phyloP scores from a whole-genome alignment of 2,888 invertebrate genomes.

The Penaeus monodon region DNA sequence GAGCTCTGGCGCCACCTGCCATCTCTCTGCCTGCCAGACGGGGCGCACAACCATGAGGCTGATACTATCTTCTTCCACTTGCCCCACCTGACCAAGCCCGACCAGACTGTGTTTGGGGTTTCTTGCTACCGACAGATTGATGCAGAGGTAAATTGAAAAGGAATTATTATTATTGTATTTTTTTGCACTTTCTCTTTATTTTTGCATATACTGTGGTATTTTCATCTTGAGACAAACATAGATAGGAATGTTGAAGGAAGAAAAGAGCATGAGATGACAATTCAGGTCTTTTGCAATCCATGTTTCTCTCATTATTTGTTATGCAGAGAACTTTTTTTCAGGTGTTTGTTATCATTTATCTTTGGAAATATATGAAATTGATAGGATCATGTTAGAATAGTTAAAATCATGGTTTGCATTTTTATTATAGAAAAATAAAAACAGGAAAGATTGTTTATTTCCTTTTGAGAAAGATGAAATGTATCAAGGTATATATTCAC shows the following conservation, averaged over 20 bases:
- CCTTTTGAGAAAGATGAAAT: background rate
- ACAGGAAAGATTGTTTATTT: background rate
- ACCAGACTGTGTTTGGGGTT: slow-evolving; percentile 91
- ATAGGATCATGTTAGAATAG: no score
- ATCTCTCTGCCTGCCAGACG: slow-evolving; percentile 96
- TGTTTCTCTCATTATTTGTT: no score
- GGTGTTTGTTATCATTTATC: no score
- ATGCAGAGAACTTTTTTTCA: no score
- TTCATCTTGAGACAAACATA: no score
- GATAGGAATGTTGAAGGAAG: no score
- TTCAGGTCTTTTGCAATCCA: no score
- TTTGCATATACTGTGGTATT: no score
- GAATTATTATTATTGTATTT: background rate
- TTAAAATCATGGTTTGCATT: no score
- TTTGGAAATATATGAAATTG: no score
- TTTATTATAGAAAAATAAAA: background rate
- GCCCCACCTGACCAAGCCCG: slow-evolving; percentile 86
- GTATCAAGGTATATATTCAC: background rate
- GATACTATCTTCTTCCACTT: slow-evolving; percentile 97
- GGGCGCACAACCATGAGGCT: slow-evolving; percentile 94
- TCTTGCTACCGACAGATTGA: slow-evolving; percentile 98
- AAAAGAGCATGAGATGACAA: no score
- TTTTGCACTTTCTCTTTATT: no score
- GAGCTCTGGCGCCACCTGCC: slow-evolving; percentile 94
- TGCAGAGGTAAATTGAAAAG: slow-evolving; percentile 78